Percentiles rank a stretch among this genome's conserved stretches.
These are phyloP conservation scores for Mellilla xanthometata DNA, from an alignment of 2,888 invertebrate genomes.

Conservation along the genomic window DNA sequence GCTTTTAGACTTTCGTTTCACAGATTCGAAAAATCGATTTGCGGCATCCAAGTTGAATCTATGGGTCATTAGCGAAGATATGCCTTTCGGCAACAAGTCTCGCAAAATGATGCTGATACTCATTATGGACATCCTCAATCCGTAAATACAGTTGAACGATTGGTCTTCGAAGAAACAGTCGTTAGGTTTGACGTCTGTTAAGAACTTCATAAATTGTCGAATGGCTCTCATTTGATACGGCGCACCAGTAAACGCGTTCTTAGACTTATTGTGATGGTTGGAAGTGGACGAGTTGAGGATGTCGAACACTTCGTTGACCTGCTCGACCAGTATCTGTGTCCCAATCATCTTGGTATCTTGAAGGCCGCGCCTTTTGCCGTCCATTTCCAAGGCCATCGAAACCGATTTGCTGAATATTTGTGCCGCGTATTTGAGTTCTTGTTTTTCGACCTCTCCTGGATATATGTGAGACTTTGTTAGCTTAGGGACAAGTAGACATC, in stretches of 20 bases:
- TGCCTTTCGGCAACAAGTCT: slow-evolving; percentile 5
- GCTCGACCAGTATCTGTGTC: neutral
- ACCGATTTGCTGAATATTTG: slow-evolving; percentile 12
- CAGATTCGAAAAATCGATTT: neutral
- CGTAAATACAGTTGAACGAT: slow-evolving; percentile 2
- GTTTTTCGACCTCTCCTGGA: slow-evolving; percentile 5
- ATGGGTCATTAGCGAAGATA: slow-evolving; percentile 1
- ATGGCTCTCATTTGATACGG: slow-evolving; percentile 6
- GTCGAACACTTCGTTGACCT: slow-evolving; percentile 6
- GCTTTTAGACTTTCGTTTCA: neutral
- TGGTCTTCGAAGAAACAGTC: neutral
- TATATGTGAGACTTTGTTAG: slow-evolving; percentile 5
- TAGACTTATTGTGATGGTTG: slow-evolving; percentile 3
- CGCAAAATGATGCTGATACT: slow-evolving; percentile 5
- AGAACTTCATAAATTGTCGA: slow-evolving; percentile 6
- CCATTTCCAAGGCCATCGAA: neutral
- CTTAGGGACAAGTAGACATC: neutral
- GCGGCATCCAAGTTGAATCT: slow-evolving; percentile 1
- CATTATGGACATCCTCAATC: slow-evolving; percentile 4
- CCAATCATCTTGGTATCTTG: neutral
- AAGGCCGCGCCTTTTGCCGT: neutral
- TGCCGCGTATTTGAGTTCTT: slow-evolving; percentile 6
- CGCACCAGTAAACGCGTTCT: slow-evolving; percentile 8
- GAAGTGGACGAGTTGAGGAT: slow-evolving; percentile 6
- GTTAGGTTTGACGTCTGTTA: neutral